Base-by-base conservation (phyloP, 2,888 invertebrate species). In the Idaea biselata region DNA sequence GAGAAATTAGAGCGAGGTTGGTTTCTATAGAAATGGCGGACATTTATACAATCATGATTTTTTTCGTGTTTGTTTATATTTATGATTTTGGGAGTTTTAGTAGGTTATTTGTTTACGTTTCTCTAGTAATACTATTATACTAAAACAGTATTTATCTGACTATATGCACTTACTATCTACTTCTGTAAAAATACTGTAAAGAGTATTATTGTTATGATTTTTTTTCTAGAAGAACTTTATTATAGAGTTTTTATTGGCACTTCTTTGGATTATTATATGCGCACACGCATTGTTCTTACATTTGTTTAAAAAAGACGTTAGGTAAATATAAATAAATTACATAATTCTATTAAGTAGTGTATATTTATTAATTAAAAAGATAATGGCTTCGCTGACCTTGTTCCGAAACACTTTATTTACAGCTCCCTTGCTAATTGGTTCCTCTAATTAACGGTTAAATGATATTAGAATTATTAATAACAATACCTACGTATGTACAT, bases 1-100 rank as follows among this genome's bases (percentile, higher is more conserved):
- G 87, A 90, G 89, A 91, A 91, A 91, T 91, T 90, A 91, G 91
- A 89, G 81, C 90, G 73, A 78, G 87, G 74, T 76, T 84, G 88
- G 77, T 72, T 71, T 55, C 33, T 44, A 53, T 71, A 81, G 84
- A 89, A 89, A 86, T 81, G 68, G 66, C 72, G 44, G 44, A 44
- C 44, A 8, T 44, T 44, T 44, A 44, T 44, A 44, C 44, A 3
- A 44, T 44, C 44, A 44, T 8, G 11, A 44, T 44, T 44, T 44
- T 44, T 44, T 44, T 44, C 44, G 44, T 11, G 44, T 44, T 44
- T 44, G 33, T 33, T 7, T 33, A 33, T 33, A 33, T 33, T 33
- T 0, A 44, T 44, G 44, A 14, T 44, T 44, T 44, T 11, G 8
- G 11, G 14, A 44, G 14, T 3, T 14, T 14, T 14, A 11, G 14